Evolutionary conservation across 2,113 vertebrate genomes (phyloP).

Genomic region (Takifugu bimaculatus): DNA sequence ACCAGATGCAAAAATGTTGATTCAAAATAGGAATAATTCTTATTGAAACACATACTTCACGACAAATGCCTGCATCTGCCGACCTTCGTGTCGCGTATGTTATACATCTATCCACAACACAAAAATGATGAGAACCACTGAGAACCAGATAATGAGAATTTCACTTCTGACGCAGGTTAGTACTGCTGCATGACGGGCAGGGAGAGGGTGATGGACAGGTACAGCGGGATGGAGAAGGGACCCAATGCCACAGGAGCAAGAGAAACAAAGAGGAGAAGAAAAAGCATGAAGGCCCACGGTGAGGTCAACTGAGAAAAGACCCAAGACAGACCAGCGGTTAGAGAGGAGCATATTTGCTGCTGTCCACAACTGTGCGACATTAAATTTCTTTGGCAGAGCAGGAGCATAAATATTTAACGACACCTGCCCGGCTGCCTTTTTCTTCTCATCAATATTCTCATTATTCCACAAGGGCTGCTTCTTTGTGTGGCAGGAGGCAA

Average conservation of each 20-base stretch:
- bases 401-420: background rate
- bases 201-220: conserved; percentile 35
- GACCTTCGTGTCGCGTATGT: background rate
- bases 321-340: conserved; percentile 5
- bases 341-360: conserved; percentile 11
- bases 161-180: conserved; percentile 21
- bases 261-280: background rate
- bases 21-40: background rate
- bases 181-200: conserved; percentile 35
- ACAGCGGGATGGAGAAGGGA: conserved; percentile 12
- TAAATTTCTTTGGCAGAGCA: background rate
- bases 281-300: conserved; percentile 69
- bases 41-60: background rate
- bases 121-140: conserved; percentile 41
- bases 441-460: background rate
- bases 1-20: no score
- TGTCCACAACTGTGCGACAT: background rate
- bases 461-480: background rate
- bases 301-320: conserved; percentile 20
- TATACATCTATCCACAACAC: background rate
- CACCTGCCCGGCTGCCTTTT: conserved; percentile 3
- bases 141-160: background rate
- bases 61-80: background rate
- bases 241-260: conserved; percentile 11
- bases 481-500: conserved; percentile 32